Conservation (phyloP, 2,113 vertebrate species). For the Haliaeetus leucogaster region DNA sequence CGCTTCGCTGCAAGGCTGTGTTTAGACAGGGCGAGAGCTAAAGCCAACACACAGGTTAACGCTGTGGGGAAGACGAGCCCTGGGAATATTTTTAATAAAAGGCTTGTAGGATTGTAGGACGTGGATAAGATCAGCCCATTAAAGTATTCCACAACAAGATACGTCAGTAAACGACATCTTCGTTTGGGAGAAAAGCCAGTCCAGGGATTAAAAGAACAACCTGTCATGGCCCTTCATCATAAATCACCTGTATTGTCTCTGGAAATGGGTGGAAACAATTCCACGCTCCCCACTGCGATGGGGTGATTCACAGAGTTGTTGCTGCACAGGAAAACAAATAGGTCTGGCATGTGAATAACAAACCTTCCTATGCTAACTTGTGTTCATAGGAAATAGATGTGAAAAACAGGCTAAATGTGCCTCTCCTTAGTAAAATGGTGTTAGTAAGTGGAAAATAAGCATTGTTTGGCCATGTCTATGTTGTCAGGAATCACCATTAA, state of each 20-base stretch:
- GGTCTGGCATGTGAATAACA: background rate
- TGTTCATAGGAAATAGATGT: fast-evolving
- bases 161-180: background rate
- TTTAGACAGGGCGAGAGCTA: background rate
- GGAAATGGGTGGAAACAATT: slow-evolving; percentile 17
- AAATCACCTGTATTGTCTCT: background rate
- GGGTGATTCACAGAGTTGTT: background rate
- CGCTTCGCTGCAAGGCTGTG: background rate
- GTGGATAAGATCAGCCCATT: background rate
- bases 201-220: background rate
- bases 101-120: background rate
- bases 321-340: background rate
- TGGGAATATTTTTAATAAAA: slow-evolving; percentile 6
- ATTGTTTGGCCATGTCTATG: background rate
- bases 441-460: background rate
- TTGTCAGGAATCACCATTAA: background rate
- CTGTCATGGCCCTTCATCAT: background rate
- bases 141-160: background rate
- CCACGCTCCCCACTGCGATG: background rate
- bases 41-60: background rate
- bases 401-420: background rate
- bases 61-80: background rate
- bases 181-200: background rate
- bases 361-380: background rate
- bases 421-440: background rate